Evolutionary conservation across 2,113 vertebrate species (phyloP).

Genomic region (Ciconia boyciana): DNA sequence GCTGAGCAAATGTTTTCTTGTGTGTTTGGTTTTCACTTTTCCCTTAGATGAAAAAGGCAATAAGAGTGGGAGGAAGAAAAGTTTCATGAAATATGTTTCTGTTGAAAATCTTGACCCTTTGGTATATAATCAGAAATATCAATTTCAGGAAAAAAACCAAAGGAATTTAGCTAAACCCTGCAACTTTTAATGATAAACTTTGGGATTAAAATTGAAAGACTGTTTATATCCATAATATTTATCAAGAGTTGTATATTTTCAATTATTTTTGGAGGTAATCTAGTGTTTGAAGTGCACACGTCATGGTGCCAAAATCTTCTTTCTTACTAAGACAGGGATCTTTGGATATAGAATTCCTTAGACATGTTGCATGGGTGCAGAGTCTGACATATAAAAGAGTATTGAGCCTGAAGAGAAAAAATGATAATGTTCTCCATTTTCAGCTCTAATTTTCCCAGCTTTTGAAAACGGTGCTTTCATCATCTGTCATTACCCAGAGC

Average conservation of each 20-base stretch:
- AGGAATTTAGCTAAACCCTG: not conserved
- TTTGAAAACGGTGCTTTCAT: not conserved
- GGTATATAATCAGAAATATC: not conserved
- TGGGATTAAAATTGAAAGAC: not conserved
- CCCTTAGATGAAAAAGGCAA: not conserved
- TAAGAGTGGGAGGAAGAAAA: not conserved
- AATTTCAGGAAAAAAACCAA: not conserved
- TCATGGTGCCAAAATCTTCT: not conserved
- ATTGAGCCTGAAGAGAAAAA: not conserved
- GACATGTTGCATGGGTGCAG: not conserved
- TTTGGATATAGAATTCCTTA: not conserved
- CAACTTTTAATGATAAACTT: not conserved
- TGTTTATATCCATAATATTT: not conserved
- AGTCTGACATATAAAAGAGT: not conserved
- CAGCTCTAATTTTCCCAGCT: not conserved
- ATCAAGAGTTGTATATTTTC: not conserved
- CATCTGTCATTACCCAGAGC: not conserved
- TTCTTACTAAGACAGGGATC: not conserved
- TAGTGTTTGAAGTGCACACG: not conserved
- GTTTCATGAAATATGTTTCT: not conserved
- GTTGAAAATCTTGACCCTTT: not conserved
- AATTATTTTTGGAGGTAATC: not conserved
- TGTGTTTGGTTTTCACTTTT: not conserved
- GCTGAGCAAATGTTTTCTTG: not conserved
- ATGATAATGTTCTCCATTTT: not conserved